Conservation (phyloP, 2,113 vertebrate species). For the Campylomormyrus tamandua region DNA sequence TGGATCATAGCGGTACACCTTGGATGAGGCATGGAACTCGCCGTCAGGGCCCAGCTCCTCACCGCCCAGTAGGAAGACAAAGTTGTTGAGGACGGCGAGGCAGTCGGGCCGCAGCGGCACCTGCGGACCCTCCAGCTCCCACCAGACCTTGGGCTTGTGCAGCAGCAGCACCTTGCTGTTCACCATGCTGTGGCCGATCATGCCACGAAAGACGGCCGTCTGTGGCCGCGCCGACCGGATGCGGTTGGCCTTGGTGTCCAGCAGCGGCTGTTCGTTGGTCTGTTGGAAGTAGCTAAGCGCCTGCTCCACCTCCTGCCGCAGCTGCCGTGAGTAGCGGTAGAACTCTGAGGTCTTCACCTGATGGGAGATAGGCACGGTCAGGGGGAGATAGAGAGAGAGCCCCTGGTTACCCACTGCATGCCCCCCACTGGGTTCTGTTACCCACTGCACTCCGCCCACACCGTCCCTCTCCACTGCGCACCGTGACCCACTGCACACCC, state of each 20-base stretch:
- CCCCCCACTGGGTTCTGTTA: neutral
- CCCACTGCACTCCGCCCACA: neutral
- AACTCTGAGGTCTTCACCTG: constrained; percentile 99
- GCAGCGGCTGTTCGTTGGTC: constrained; percentile 87
- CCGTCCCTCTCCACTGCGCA: too few relatives aligned
- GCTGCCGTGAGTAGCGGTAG: constrained; percentile 92
- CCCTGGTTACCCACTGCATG: neutral
- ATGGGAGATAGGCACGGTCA: constrained; percentile 12
- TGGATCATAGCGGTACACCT: constrained; percentile 95
- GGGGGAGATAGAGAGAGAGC: neutral
- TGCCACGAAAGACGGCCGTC: constrained; percentile 94
- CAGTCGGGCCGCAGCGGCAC: constrained; percentile 93
- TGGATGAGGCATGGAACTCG: constrained; percentile 96
- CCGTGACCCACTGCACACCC: neutral
- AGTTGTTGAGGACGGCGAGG: constrained; percentile 94
- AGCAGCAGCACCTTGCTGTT: constrained; percentile 97
- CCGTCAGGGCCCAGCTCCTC: constrained; percentile 95
- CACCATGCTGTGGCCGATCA: constrained; percentile 99
- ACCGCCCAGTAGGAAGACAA: constrained; percentile 90
- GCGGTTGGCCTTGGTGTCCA: constrained; percentile 86
- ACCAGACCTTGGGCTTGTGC: constrained; percentile 95
- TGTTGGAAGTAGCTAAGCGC: constrained; percentile 94
- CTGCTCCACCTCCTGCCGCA: constrained; percentile 90
- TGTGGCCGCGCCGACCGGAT: constrained; percentile 93
- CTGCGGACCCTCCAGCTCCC: constrained; percentile 95